phyloP scores from a whole-genome alignment of 1,140 invertebrate genomes.

The Cataglyphis hispanica region DNA sequence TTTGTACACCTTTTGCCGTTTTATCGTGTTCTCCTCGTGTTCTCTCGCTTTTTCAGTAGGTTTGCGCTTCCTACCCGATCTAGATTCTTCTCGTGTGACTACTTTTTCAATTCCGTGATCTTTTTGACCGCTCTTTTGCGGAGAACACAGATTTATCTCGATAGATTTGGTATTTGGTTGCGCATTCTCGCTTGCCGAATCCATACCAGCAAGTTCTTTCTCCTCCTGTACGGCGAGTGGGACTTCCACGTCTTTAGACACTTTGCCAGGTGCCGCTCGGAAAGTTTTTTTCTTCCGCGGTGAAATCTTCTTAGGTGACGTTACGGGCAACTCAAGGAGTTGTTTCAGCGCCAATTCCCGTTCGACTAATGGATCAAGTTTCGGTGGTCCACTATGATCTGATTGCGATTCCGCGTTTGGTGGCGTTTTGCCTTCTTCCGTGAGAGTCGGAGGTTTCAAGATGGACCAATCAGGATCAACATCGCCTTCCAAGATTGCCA shows the following conservation, averaged over 20 bases:
- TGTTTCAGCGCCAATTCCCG: slow-evolving; percentile 87
- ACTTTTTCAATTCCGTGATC: slow-evolving; percentile 30
- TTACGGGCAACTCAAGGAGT: slow-evolving; percentile 84
- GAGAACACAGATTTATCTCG: neutral
- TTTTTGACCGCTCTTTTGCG: slow-evolving; percentile 44
- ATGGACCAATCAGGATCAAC: slow-evolving; percentile 86
- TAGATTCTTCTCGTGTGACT: slow-evolving; percentile 78
- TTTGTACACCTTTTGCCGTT: slow-evolving; percentile 78
- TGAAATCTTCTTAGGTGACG: slow-evolving; percentile 75
- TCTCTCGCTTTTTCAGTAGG: slow-evolving; percentile 84
- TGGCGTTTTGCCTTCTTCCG: slow-evolving; percentile 68
- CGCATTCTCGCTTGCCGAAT: slow-evolving; percentile 61
- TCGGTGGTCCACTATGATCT: slow-evolving; percentile 68
- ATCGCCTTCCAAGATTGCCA: slow-evolving; percentile 86
- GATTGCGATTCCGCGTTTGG: slow-evolving; percentile 24
- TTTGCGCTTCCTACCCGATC: slow-evolving; percentile 84
- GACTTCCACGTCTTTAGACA: slow-evolving; percentile 19
- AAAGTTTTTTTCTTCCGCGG: slow-evolving; percentile 67
- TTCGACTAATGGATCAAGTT: slow-evolving; percentile 84
- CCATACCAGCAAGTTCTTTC: slow-evolving; percentile 47
- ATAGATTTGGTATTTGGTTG: slow-evolving; percentile 56
- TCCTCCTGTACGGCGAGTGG: neutral
- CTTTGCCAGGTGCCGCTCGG: slow-evolving; percentile 51
- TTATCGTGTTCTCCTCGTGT: slow-evolving; percentile 79
- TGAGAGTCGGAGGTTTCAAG: slow-evolving; percentile 79